Base-by-base conservation (phyloP, 2,888 invertebrate species). In the Melikaiella ostensackeni region DNA sequence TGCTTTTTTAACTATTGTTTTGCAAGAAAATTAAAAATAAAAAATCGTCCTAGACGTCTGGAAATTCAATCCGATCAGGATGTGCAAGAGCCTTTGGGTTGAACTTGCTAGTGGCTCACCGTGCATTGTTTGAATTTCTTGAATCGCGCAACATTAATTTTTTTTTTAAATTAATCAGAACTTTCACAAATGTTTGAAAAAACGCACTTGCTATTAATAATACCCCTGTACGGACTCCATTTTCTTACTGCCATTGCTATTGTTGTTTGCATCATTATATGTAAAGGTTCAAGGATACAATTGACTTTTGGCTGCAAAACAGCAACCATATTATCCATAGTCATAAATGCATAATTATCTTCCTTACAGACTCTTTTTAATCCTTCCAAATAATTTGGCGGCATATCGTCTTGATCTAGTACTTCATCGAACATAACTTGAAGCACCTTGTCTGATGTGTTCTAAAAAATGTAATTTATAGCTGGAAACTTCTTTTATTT, bases 271-370 rank as follows among this genome's bases (percentile, higher is more conserved):
- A 88, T 85, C 55, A 91, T 88, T 1, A 85, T 80, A 77, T 91
- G 90, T 38, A 91, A 76, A 5, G 90, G 87, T 76, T 88, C 90
- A 16, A 91, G 77, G 1, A 80, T 84, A 76, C 91, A 91, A 11
- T 87, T 80, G 4, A 91, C 81, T 74, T 81, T 84, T 1, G 85
- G 83, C 75, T 86, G 85, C 9, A 90, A 78, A 64, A 89, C 86
- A 0, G 84, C 79, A 8, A 88, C 89, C 81, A 88, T 89, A 21
- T 85, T 89, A 61, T 91, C 90, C 74, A 88, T 75, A 1, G 86
- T 85, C 90, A 91, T 89, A 73, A 91, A 91, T 3, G 90, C 89
- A 63, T 91, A 91, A n/a, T 88, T 89, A 0, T 86, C 76, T 27
- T 87, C 82, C 0, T 50, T 77, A 73, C 91, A 91, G 3, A 91